Evolutionary conservation across 2,113 vertebrate species (phyloP).

Genomic region (Eonycteris spelaea): DNA sequence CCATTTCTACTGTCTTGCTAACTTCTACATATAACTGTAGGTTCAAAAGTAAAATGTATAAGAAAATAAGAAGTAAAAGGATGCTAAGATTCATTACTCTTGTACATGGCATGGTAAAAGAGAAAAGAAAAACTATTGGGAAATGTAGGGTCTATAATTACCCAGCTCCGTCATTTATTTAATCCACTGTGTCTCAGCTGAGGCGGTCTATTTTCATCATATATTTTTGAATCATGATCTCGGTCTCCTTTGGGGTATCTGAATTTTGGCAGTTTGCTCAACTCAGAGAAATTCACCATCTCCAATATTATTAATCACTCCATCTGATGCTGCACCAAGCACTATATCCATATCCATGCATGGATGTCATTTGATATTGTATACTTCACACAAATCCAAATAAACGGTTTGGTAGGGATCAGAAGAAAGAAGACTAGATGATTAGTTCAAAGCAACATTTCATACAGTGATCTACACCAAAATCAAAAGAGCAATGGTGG

Average conservation of each 20-base stretch:
- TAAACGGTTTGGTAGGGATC: not conserved
- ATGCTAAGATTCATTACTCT: not conserved
- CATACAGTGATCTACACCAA: not conserved
- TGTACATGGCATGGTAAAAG: not conserved
- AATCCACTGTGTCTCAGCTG: not conserved
- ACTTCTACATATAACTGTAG: not conserved
- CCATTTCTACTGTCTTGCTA: not conserved
- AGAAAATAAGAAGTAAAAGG: not conserved
- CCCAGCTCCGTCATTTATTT: not conserved
- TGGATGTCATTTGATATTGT: not conserved
- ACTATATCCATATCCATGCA: not conserved
- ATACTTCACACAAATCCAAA: not conserved
- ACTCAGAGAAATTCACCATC: not conserved
- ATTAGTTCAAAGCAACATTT: not conserved
- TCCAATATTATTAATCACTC: not conserved
- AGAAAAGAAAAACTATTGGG: not conserved
- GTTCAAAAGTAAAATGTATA: not conserved
- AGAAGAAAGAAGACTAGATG: not conserved
- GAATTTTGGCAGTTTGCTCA: not conserved
- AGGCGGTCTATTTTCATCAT: not conserved
- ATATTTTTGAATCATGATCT: not conserved
- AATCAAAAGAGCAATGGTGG: not conserved
- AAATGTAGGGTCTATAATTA: not conserved
- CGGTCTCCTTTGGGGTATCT: not conserved
- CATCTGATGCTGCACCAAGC: not conserved